phyloP scores from a whole-genome alignment of 37 sponge, comb jelly and placozoan species.

The Halichondria panicea region DNA sequence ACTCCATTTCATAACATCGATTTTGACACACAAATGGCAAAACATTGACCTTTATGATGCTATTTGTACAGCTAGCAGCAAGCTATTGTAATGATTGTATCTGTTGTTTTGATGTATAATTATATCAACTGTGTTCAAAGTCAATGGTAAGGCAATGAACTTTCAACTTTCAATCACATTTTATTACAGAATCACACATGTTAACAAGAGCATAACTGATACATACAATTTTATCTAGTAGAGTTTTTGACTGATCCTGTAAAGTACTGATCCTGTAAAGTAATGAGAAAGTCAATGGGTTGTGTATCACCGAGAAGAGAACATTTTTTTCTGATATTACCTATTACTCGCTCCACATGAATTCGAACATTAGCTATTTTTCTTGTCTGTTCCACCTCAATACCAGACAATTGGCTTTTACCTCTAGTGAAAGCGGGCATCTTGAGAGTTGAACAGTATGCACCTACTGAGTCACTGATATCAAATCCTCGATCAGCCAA shows the following conservation, averaged over 20 bases:
- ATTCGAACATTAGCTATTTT: conserved; percentile 70
- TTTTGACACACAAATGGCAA: no score
- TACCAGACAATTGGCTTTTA: conserved; percentile 57
- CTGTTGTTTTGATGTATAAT: no score
- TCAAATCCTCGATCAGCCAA: conserved; percentile 74
- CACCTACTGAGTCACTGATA: conserved; percentile 69
- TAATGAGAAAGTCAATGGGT: conserved; percentile 46
- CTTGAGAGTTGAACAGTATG: conserved; percentile 31
- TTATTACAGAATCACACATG: conserved; percentile 57
- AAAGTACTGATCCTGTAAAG: conserved; percentile 5
- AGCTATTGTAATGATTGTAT: no score
- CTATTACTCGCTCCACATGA: conserved; percentile 75
- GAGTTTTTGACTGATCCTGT: neutral
- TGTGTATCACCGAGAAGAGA: conserved; percentile 41
- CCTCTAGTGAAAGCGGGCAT: conserved; percentile 77
- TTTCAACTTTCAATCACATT: conserved; percentile 50
- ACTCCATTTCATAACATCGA: no score
- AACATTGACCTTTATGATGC: no score
- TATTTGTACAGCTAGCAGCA: no score
- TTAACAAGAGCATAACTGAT: conserved; percentile 60
- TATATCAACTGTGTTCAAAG: no score
- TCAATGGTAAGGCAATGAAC: no score
- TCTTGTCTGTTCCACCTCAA: conserved; percentile 60
- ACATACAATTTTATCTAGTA: conserved; percentile 45
- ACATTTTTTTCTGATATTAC: conserved; percentile 56